Evolutionary conservation across 1,140 invertebrate species (phyloP).

Genomic region (Hormaphis cornu): DNA sequence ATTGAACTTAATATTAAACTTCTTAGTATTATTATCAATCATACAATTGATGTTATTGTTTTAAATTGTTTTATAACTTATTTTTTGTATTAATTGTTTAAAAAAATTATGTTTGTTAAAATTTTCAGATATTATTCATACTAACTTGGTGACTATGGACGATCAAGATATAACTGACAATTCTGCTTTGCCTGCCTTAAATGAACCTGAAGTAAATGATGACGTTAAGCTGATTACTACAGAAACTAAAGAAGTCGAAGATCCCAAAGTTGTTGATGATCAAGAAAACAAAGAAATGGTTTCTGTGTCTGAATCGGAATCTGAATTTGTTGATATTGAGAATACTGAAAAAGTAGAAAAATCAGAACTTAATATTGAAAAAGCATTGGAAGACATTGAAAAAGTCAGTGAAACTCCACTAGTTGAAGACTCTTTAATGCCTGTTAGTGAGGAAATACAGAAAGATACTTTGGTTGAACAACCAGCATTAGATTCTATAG

Average conservation of each 20-base stretch:
- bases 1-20: too few species aligned
- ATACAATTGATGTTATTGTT: too few species aligned
- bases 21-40: too few species aligned
- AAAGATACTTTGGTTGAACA: neutral
- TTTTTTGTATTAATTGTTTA: too few species aligned
- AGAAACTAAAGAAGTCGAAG: neutral
- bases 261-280: neutral
- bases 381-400: neutral
- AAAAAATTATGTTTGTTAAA: too few species aligned
- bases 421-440: neutral
- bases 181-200: neutral
- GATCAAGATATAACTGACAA: neutral
- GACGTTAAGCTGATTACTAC: neutral
- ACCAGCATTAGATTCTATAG: too few species aligned
- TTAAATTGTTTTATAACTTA: too few species aligned
- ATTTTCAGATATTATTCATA: slow-evolving; percentile 6
- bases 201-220: neutral
- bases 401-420: neutral
- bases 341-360: neutral
- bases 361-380: neutral
- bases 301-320: neutral
- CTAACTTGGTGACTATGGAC: neutral
- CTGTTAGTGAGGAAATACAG: neutral
- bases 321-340: neutral
- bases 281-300: neutral